Evolutionary conservation across 2,113 vertebrate genomes (phyloP).

Genomic region (Saguinus imperator): DNA sequence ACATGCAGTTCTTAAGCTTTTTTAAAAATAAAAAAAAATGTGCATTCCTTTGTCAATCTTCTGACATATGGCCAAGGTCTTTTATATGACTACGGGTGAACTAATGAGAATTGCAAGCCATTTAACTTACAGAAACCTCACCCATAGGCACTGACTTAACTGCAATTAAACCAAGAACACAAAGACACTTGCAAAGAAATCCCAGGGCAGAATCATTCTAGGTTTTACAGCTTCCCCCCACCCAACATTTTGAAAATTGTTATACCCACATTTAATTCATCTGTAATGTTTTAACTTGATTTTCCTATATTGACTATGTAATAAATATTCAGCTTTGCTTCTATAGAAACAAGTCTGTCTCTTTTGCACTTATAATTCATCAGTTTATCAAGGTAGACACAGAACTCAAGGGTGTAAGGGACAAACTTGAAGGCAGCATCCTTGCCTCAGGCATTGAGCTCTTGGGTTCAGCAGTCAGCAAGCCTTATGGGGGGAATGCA

Average conservation of each 20-base stretch:
- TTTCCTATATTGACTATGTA: neutral
- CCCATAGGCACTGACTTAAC: neutral
- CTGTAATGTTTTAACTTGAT: neutral
- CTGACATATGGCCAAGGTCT: neutral
- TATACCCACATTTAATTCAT: neutral
- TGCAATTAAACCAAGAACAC: neutral
- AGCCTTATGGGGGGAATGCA: neutral
- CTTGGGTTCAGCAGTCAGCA: neutral
- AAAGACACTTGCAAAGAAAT: neutral
- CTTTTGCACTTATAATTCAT: neutral
- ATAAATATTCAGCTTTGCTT: neutral
- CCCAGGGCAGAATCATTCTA: neutral
- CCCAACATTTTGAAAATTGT: neutral
- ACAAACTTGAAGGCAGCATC: rapidly evolving
- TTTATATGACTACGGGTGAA: neutral
- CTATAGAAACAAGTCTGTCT: neutral
- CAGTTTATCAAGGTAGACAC: neutral
- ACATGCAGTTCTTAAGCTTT: neutral
- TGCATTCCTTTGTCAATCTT: neutral
- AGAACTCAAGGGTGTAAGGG: neutral
- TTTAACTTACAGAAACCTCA: neutral
- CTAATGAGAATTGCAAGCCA: neutral
- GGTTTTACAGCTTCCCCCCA: neutral
- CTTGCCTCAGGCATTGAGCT: neutral
- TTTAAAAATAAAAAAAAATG: neutral